Evolutionary conservation across 1,140 invertebrate species (phyloP), one percentile per base, ranked within the genome.

Genomic region (Eupeodes corollae): DNA sequence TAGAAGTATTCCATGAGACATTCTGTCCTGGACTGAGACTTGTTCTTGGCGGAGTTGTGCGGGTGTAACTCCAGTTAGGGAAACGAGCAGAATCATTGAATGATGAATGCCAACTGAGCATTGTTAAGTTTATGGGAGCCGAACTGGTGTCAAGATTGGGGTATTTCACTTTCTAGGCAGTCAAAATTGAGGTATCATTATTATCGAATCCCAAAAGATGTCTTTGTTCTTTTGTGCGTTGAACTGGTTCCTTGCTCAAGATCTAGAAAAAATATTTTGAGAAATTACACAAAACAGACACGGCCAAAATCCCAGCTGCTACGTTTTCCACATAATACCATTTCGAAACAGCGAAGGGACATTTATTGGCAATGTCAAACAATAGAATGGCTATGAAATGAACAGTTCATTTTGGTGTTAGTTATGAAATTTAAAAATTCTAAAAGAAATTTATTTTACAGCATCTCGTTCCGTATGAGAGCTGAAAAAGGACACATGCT

Each of bases 211-310:
- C 56, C 13, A 74, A 52, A 21, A 74, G 50, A 48, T 57, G 56
- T 40, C 65, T 59, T 26, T 74, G 70, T 46, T 57, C 48, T 16
- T 56, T 49, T 12, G 64, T 73, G 5, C 70, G 62, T 9, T 53
- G 33, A 11, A 72, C 53, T 31, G 57, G 56, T 40, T 66, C 58
- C 2, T 50, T 51, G 26, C 47, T 49, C 6, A 69, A 49, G 33
- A 61, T 48, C 43, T 65, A 59, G 44, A 57, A 59, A 16, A 69
- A 40, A 54, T 71, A 71, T 47, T 63, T 67, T 21, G 41, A 53
- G 37, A 74, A 52, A 51, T 73, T 69, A 50, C 66, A 72, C 5
- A 69, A 6, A 1, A 64, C 52, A 53, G 73, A 73, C 1, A 73
- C 50, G 5, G 48, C 55, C 3, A 69, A 50, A 30, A 68, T 39